Base-by-base conservation (phyloP, 2,797 vertebrate genomes). In the Mormyrus proboscirostris region DNA sequence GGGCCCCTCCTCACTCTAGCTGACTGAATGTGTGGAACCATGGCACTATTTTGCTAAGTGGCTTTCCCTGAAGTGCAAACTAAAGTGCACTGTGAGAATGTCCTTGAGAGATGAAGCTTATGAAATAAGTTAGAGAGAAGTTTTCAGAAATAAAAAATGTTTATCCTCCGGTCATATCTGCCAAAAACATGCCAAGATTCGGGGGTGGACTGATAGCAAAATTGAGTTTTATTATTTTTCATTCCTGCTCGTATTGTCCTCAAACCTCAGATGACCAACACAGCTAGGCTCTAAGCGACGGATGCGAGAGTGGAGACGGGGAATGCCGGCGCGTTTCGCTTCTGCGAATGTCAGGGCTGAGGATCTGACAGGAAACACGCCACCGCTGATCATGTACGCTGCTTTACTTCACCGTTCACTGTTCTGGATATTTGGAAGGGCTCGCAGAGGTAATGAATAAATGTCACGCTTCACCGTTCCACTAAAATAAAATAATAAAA, bases 301-400 rank as follows among this genome's bases (percentile, higher is more conserved):
- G 5, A 9, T 29, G 25, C n/a, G 16, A 50, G 41, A 4, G 5
- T 4, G 12, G 16, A 4, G 29, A 4, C 10, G 0, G 29, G 47
- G n/a, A 14, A 5, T 1, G 14, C 22, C 1, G 25, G 33, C 1
- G 10, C 8, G 69, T 4, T 4, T 12, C 49, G 14, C 50, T 88
- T 88, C 65, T 50, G 90, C 76, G 47, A 91, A 47, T 90, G 92
- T 93, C 93, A 93, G 92, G 29, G 41, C 79, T 25, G 57, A 89
- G 55, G 93, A 93, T 94, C 94, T 94, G 94, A 95, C 93, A 94
- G 92, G 92, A 92, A 79, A 44, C 94, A 93, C 93, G 95, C 95
- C 93, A 92, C 93, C 91, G 47, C 92, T 90, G 94, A 94, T 95
- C 94, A 94, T 62, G 90, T 89, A 89, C 87, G 87, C 86, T 8